A percentile compares a stretch with the other conserved stretches of the same genome.
Evolutionary conservation across 2,888 invertebrate species (phyloP).

Genomic region (Tipula confusa): DNA sequence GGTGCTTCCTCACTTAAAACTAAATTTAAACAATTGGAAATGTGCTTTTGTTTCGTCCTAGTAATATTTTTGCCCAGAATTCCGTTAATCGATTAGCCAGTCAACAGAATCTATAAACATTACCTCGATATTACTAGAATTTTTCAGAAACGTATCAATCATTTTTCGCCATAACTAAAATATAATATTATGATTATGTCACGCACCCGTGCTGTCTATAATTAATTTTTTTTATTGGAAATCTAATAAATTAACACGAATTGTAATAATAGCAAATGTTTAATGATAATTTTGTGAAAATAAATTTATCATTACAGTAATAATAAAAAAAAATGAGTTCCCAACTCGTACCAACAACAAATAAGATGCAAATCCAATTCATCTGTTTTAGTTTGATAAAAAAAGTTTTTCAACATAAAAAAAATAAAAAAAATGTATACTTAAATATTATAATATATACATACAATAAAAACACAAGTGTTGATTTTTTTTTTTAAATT

Average conservation of each 20-base stretch:
- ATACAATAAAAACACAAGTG: slow-evolving; percentile 21
- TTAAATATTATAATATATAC: background rate
- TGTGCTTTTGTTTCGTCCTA: too few species aligned
- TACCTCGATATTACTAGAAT: too few species aligned
- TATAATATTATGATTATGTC: background rate
- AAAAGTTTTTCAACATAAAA: background rate
- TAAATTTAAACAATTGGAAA: too few species aligned
- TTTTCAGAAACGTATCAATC: background rate
- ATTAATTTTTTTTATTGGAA: slow-evolving; percentile 5
- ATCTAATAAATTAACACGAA: slow-evolving; percentile 9
- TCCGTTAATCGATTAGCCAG: too few species aligned
- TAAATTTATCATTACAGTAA: background rate
- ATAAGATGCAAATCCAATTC: slow-evolving; percentile 29
- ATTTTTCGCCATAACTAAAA: background rate
- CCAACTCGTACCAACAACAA: background rate
- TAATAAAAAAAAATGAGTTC: background rate
- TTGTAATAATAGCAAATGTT: background rate
- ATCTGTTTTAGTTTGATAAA: slow-evolving; percentile 27
- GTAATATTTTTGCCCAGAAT: too few species aligned
- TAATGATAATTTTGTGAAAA: slow-evolving; percentile 3
- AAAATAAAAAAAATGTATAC: background rate
- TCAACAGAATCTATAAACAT: too few species aligned
- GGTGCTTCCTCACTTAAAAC: too few species aligned
- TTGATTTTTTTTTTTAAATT: slow-evolving; percentile 14
- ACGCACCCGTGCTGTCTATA: background rate